Base-by-base conservation (phyloP, 2,888 invertebrate genomes). In the Melanchra persicariae region DNA sequence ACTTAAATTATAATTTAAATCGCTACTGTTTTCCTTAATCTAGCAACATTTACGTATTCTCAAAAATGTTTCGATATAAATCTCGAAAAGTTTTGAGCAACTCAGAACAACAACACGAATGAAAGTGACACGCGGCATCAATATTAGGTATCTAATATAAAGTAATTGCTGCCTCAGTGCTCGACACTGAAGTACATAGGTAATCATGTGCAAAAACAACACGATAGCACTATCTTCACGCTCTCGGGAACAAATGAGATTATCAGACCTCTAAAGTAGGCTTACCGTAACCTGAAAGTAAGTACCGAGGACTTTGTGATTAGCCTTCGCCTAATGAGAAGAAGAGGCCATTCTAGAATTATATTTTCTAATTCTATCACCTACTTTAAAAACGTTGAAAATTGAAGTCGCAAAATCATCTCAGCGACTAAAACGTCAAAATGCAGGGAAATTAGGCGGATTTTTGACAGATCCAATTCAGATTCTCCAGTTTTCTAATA, bases 151-250 rank as follows among this genome's bases (percentile, higher is more conserved):
- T n/a, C n/a, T n/a, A n/a, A 61, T 61, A 34, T 77, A 15, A 37
- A 47, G 58, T 58, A 22, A 37, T 37, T 37, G 15, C 34, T 5
- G 1, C 17, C 17, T 22, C 0, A 22, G 24, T 47, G 1, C 40
- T 61, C 49, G 45, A 58, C 57, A 37, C 26, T 79, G 40, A 79
- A 61, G 63, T 60, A 62, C n/a, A 15, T 55, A n/a, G n/a, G n/a
- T n/a, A 34, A 37, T 60, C 51, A 40, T 12, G 15, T 52, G 17
- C 26, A 24, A 45, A 51, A 58, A 30, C 15, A 24, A 57, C 55
- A 12, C 47, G 58, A 77, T 71, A 64, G 4, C 19, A 34, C 24
- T 70, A 74, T 72, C 75, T 79, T 73, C 22, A 74, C 19, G 67
- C 77, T 54, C 49, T 57, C 19, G 40, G 40, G 37, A 59, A 30